phyloP scores from a whole-genome alignment of 1,140 invertebrate genomes.

The Rhopalosiphum padi region DNA sequence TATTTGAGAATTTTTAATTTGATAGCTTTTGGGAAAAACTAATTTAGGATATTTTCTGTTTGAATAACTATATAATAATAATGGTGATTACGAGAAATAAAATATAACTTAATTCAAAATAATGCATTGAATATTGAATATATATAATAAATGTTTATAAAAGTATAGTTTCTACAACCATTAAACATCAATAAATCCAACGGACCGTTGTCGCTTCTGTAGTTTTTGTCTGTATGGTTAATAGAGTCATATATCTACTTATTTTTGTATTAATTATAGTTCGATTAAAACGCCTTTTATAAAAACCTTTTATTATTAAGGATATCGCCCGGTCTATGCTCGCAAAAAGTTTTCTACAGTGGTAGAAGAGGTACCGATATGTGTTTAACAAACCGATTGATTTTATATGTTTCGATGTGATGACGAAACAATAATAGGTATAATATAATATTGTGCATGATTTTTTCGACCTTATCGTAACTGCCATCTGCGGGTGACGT shows the following conservation, averaged over 20 bases:
- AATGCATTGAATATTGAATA: not conserved
- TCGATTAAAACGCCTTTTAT: too few species aligned
- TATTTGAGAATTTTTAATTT: not conserved
- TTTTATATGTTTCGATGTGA: too few species aligned
- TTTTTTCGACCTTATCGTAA: too few species aligned
- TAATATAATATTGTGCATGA: too few species aligned
- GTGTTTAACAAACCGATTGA: too few species aligned
- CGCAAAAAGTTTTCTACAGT: too few species aligned
- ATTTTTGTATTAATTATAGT: not conserved
- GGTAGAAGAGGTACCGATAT: too few species aligned
- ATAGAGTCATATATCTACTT: too few species aligned
- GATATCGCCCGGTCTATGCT: too few species aligned
- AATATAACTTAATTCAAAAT: not conserved
- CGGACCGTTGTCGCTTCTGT: not conserved
- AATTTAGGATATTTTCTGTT: not conserved
- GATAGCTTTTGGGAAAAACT: not conserved
- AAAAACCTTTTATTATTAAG: too few species aligned
- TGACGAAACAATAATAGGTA: too few species aligned
- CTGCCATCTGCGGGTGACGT: too few species aligned
- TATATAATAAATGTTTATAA: not conserved
- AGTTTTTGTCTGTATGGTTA: not conserved
- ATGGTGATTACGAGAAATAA: not conserved
- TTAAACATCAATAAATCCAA: not conserved
- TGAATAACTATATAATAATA: not conserved
- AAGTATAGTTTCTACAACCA: not conserved